phyloP scores from a whole-genome alignment of 1,140 invertebrate genomes.

The Lethocerus indicus region DNA sequence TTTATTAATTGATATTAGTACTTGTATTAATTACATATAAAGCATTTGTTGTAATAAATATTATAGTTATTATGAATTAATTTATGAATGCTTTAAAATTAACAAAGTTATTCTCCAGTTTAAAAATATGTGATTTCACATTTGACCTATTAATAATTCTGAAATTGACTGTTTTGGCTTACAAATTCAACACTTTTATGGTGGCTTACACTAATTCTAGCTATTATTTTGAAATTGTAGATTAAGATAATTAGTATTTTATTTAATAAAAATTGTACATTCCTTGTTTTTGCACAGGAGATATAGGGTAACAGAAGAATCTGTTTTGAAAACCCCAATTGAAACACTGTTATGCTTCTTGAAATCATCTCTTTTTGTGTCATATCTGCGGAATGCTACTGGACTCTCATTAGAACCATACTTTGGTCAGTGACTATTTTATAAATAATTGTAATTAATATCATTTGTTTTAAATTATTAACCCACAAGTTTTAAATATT shows the following conservation, averaged over 20 bases:
- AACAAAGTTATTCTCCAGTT: too few relatives aligned
- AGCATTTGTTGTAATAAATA: not conserved
- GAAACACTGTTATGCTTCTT: slow-evolving; percentile 1
- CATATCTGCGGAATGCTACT: not conserved
- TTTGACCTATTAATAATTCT: too few relatives aligned
- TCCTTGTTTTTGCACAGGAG: not conserved
- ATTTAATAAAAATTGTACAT: not conserved
- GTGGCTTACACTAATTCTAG: not conserved
- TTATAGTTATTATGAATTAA: not conserved
- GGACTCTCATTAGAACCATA: not conserved
- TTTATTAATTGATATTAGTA: not conserved
- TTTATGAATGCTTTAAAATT: too few relatives aligned
- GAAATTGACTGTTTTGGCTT: not conserved
- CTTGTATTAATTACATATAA: not conserved
- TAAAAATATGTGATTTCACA: too few relatives aligned
- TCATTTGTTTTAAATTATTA: too few relatives aligned
- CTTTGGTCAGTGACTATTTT: too few relatives aligned
- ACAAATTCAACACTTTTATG: not conserved
- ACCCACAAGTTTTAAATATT: too few relatives aligned
- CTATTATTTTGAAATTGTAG: not conserved
- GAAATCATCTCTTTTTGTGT: not conserved
- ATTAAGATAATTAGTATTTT: not conserved
- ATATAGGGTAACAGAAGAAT: not conserved
- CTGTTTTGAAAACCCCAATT: not conserved
- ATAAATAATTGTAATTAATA: too few relatives aligned